Evolutionary conservation across 2,797 vertebrate species (phyloP).

Genomic region (Labroides dimidiatus): DNA sequence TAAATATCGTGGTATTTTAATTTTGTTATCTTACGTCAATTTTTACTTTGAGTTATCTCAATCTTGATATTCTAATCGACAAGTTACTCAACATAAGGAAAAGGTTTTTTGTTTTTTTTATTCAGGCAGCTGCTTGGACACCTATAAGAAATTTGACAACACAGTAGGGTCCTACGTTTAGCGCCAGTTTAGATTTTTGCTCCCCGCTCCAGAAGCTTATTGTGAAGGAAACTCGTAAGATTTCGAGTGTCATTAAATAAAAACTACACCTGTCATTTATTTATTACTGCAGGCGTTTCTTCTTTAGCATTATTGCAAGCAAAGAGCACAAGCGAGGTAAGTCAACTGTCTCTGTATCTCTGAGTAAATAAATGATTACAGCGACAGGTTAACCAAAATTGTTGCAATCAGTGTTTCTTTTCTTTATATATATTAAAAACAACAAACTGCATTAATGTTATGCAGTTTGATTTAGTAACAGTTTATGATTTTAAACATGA

Average conservation of each 20-base stretch:
- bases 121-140: slow-evolving; percentile 44
- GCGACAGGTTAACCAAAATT: no score
- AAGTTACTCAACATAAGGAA: rapidly evolving
- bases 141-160: slow-evolving; percentile 47
- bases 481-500: no score
- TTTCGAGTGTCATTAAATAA: not conserved
- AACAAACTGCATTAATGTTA: no score
- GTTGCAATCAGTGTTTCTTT: not conserved
- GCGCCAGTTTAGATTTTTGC: slow-evolving; percentile 74
- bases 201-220: rapidly evolving
- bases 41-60: no score
- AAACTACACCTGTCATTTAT: rapidly evolving
- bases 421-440: not conserved
- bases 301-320: not conserved
- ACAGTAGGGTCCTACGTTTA: slow-evolving; percentile 75
- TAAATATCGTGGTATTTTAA: no score
- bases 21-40: no score
- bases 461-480: no score
- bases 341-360: not conserved
- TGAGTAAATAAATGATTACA: not conserved
- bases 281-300: rapidly evolving
- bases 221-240: rapidly evolving
- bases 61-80: not conserved
- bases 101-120: not conserved
- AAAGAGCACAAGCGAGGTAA: slow-evolving; percentile 22